These are phyloP conservation scores for Poeciliopsis prolifica DNA, from an alignment of 2,113 vertebrate species.

Conservation along the genomic window DNA sequence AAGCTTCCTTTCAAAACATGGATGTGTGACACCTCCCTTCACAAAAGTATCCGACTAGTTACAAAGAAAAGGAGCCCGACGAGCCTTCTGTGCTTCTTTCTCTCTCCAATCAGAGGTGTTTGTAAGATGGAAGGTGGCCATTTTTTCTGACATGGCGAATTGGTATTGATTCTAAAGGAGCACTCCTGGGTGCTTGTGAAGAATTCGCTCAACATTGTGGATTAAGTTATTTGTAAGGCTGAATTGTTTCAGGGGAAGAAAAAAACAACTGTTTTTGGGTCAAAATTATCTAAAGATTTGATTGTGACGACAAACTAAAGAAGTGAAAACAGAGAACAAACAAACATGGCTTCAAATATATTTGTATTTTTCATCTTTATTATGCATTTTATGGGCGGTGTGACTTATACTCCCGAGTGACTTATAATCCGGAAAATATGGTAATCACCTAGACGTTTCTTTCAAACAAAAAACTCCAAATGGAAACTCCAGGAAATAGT, in stretches of 20 bases:
- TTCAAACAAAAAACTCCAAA: background rate
- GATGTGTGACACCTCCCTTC: constrained; percentile 19
- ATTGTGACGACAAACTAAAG: background rate
- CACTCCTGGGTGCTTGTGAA: background rate
- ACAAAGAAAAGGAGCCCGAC: background rate
- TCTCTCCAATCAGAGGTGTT: constrained; percentile 48
- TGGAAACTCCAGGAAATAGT: too few species aligned
- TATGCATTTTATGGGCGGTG: too few species aligned
- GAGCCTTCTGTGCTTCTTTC: constrained; percentile 34
- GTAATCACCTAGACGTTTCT: too few species aligned
- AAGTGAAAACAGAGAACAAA: background rate
- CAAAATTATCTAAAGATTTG: background rate
- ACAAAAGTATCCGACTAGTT: constrained; percentile 5
- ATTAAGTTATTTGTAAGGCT: background rate
- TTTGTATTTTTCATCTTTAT: too few species aligned
- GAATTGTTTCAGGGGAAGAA: background rate
- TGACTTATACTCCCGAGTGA: too few species aligned
- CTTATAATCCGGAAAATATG: too few species aligned
- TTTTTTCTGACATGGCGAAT: constrained; percentile 42
- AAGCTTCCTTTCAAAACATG: constrained; percentile 20
- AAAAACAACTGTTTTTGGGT: background rate
- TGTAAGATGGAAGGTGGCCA: constrained; percentile 45
- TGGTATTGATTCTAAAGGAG: background rate
- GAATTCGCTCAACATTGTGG: background rate
- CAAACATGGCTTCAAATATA: background rate